A percentile compares a stretch with the other conserved stretches of the same genome.
Conservation (phyloP, 2,888 invertebrate genomes). For the Hesperia comma region DNA sequence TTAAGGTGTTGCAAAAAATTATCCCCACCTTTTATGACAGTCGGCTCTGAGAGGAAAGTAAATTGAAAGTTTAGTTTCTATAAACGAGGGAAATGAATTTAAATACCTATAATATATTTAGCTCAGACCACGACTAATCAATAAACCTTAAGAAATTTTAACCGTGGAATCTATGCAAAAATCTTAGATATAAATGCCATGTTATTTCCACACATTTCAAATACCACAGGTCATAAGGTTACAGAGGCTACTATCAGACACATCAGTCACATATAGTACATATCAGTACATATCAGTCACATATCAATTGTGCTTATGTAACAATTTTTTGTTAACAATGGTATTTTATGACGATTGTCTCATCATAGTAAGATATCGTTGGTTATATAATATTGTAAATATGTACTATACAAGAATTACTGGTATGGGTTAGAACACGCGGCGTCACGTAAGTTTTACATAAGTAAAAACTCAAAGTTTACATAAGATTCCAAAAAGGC, state of each 20-base stretch:
- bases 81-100: too few relatives aligned
- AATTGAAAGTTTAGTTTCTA: too few relatives aligned
- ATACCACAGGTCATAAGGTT: slow-evolving; percentile 1
- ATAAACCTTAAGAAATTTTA: not conserved
- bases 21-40: too few relatives aligned
- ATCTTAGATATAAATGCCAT: not conserved
- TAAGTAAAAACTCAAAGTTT: not conserved
- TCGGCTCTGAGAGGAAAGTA: too few relatives aligned
- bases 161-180: not conserved
- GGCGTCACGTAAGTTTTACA: slow-evolving; percentile 1
- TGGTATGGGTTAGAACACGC: not conserved
- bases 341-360: not conserved
- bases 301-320: slow-evolving; percentile 1
- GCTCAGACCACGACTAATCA: too few relatives aligned
- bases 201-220: not conserved
- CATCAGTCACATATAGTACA: too few relatives aligned
- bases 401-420: slow-evolving; percentile 4
- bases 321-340: not conserved
- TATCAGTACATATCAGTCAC: too few relatives aligned
- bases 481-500: too few relatives aligned
- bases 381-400: slow-evolving; percentile 6
- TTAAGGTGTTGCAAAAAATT: too few relatives aligned
- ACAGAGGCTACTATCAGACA: not conserved
- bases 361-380: slow-evolving; percentile 3
- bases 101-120: too few relatives aligned